Percentiles rank a stretch among this genome's conserved stretches.
Evolutionary conservation across 1,140 invertebrate species (phyloP).

Genomic region (Polypedilum vanderplanki): DNA sequence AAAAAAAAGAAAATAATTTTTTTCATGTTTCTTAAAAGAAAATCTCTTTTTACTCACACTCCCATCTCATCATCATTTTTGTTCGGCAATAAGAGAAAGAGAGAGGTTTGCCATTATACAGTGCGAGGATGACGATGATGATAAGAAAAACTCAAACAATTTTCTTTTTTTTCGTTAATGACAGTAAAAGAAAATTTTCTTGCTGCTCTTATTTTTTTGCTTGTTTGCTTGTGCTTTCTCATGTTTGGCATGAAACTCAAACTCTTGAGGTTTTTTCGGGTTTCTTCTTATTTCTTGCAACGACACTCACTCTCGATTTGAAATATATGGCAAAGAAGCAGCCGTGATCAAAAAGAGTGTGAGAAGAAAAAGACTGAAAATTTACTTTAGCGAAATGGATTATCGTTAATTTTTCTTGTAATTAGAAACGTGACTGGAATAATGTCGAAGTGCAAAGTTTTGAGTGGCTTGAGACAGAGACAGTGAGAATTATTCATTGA

Average conservation of each 20-base stretch:
- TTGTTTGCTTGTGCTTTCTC: neutral
- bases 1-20: neutral
- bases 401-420: slow-evolving; percentile 29
- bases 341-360: neutral
- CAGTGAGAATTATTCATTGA: slow-evolving; percentile 10
- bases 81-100: neutral
- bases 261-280: slow-evolving; percentile 11
- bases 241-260: slow-evolving; percentile 4
- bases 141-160: slow-evolving; percentile 19
- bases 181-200: neutral
- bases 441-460: slow-evolving; percentile 2
- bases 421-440: slow-evolving; percentile 28
- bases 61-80: neutral
- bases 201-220: neutral
- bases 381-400: slow-evolving; percentile 25
- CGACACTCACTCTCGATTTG: neutral
- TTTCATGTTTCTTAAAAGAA: neutral
- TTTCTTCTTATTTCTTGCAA: neutral
- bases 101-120: neutral
- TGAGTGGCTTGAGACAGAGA: neutral
- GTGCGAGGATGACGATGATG: neutral
- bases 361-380: slow-evolving; percentile 11
- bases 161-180: slow-evolving; percentile 10
- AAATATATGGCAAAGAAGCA: neutral
- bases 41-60: neutral